A percentile compares a stretch with the other conserved stretches of the same genome.
These are phyloP conservation scores for Andrena flavipes DNA, from an alignment of 2,888 invertebrate genomes.

Conservation along the genomic window DNA sequence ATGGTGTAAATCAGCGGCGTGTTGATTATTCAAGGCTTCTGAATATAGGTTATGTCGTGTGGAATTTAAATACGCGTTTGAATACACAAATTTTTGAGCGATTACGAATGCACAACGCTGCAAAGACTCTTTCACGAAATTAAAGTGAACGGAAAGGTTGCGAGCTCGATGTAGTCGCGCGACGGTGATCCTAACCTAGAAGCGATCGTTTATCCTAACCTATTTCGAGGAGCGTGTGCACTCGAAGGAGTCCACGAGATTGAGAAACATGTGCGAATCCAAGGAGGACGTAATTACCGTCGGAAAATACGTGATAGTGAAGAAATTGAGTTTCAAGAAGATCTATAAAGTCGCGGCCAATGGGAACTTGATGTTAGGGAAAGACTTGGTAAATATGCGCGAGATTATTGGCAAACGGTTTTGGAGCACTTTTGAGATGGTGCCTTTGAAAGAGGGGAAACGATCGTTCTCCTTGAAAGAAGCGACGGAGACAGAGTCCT, in stretches of 20 bases:
- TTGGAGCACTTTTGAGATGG: slow-evolving; percentile 91
- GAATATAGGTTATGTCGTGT: slow-evolving; percentile 19
- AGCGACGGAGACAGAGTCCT: slow-evolving; percentile 86
- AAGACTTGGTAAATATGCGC: slow-evolving; percentile 89
- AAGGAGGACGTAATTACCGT: slow-evolving; percentile 86
- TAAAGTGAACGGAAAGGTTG: not conserved
- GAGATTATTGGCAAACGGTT: slow-evolving; percentile 90
- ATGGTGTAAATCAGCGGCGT: not conserved
- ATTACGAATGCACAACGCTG: not conserved
- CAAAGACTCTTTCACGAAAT: not conserved
- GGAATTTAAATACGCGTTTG: not conserved
- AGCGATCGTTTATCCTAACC: not conserved
- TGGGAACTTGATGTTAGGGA: slow-evolving; percentile 88
- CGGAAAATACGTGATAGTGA: slow-evolving; percentile 91
- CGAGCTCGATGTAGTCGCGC: not conserved
- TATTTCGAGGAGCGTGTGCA: not conserved
- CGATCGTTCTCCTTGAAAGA: slow-evolving; percentile 76
- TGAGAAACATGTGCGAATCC: slow-evolving; percentile 49
- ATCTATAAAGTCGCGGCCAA: slow-evolving; percentile 90
- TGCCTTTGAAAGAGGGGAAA: slow-evolving; percentile 85
- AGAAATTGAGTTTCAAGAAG: slow-evolving; percentile 92
- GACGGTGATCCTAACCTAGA: slow-evolving; percentile 35
- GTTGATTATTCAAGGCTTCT: not conserved
- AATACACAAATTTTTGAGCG: not conserved
- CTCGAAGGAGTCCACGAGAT: not conserved